A percentile compares a stretch with the other conserved stretches of the same genome.
These are phyloP conservation scores for Vanessa cardui DNA, from an alignment of 2,888 invertebrate genomes.

Conservation along the genomic window DNA sequence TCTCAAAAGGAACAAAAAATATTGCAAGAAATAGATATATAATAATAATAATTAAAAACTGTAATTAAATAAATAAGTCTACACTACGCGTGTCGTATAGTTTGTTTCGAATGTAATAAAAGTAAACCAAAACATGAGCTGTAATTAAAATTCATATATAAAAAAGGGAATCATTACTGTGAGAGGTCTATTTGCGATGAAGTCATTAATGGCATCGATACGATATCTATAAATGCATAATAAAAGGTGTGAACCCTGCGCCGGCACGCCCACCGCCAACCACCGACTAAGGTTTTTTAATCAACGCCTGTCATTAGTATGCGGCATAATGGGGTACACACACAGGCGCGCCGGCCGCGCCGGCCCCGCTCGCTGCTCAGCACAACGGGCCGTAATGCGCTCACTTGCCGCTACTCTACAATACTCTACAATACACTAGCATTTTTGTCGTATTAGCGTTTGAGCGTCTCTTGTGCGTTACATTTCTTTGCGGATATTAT, in stretches of 20 bases:
- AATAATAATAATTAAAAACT: too few species aligned
- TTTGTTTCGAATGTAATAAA: not conserved
- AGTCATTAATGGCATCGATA: constrained; percentile 20
- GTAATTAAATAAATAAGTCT: not conserved
- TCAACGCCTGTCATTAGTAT: constrained; percentile 80
- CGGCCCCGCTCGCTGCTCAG: constrained; percentile 41
- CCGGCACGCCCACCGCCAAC: constrained; percentile 35
- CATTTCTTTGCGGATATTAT: not conserved
- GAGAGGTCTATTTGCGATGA: constrained; percentile 7
- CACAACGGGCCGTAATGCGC: not conserved
- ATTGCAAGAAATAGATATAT: too few species aligned
- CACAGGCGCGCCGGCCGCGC: constrained; percentile 17
- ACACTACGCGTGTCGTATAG: not conserved
- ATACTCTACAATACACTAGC: constrained; percentile 12
- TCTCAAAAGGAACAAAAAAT: too few species aligned
- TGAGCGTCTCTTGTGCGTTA: not conserved
- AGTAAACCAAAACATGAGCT: not conserved
- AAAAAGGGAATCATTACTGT: constrained; percentile 6
- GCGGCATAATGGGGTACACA: constrained; percentile 67
- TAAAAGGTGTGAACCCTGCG: constrained; percentile 44
- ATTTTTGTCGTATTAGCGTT: constrained; percentile 11
- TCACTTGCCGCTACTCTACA: not conserved
- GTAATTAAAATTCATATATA: not conserved
- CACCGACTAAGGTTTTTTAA: constrained; percentile 61
- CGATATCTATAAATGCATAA: constrained; percentile 46